phyloP scores from a whole-genome alignment of 2,113 vertebrate genomes.

The Platanista minor region DNA sequence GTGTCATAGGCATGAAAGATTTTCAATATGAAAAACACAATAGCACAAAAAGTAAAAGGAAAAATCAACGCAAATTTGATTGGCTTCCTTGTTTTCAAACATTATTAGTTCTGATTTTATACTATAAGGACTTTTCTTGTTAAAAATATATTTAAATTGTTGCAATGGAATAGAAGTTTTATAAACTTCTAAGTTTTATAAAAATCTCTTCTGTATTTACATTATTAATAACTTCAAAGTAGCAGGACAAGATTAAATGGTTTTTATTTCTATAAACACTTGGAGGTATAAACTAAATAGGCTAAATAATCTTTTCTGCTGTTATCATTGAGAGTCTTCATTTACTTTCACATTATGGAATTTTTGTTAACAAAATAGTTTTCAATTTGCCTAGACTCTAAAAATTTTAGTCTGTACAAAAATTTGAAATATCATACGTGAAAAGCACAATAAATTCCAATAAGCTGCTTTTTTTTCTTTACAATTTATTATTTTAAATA shows the following conservation, averaged over 20 bases:
- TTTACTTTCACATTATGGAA: slow-evolving; percentile 36
- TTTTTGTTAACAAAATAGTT: slow-evolving; percentile 57
- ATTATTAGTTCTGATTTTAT: slow-evolving; percentile 29
- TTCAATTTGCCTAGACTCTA: slow-evolving; percentile 6
- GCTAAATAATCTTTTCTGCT: not conserved
- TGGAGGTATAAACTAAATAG: slow-evolving; percentile 11
- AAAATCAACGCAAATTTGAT: not conserved
- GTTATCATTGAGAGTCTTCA: not conserved
- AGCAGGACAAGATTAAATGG: not conserved
- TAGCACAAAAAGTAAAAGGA: not conserved
- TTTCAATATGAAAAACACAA: not conserved
- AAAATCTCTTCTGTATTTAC: slow-evolving; percentile 8
- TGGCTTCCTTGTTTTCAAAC: slow-evolving; percentile 26
- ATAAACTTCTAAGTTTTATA: not conserved
- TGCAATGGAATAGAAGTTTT: slow-evolving; percentile 24
- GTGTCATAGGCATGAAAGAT: not conserved
- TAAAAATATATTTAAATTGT: slow-evolving; percentile 3
- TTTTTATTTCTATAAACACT: slow-evolving; percentile 11
- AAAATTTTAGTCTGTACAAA: slow-evolving; percentile 37
- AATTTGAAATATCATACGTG: not conserved
- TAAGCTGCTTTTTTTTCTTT: not conserved
- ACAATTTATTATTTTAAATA: slow-evolving; percentile 24
- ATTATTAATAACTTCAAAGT: not conserved
- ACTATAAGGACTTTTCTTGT: not conserved
- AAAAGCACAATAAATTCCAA: not conserved